phyloP scores from a whole-genome alignment of 2,888 invertebrate genomes.

The Gymnocheta viridis region DNA sequence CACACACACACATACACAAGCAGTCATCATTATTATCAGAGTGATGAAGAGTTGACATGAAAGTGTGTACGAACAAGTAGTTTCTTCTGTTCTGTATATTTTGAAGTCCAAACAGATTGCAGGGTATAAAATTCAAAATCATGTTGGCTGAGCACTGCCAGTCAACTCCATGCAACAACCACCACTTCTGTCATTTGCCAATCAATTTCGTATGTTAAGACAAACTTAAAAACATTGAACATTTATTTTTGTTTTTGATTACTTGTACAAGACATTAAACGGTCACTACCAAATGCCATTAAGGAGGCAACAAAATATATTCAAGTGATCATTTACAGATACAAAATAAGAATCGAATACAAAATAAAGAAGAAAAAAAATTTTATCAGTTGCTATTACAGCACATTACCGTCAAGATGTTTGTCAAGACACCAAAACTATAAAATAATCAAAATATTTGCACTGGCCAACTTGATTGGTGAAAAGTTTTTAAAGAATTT shows the following conservation, averaged over 20 bases:
- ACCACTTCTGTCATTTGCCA: constrained; percentile 59
- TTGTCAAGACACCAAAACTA: constrained; percentile 34
- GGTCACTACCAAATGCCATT: constrained; percentile 58
- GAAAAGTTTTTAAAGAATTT: not conserved
- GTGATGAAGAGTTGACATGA: constrained; percentile 56
- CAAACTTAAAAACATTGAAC: constrained; percentile 49
- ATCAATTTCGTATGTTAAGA: constrained; percentile 60
- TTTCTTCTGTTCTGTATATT: constrained; percentile 9
- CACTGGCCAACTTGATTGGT: not conserved
- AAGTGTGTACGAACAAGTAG: constrained; percentile 25
- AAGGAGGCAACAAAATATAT: constrained; percentile 48
- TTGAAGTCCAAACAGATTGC: constrained; percentile 29
- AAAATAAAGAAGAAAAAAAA: not conserved
- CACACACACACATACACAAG: constrained; percentile 11
- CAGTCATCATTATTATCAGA: constrained; percentile 15
- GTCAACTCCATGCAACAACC: not conserved
- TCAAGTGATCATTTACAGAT: constrained; percentile 46
- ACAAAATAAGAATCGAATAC: not conserved
- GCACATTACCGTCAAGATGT: constrained; percentile 68
- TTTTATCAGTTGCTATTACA: constrained; percentile 57
- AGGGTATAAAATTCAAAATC: constrained; percentile 49
- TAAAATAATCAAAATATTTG: constrained; percentile 65
- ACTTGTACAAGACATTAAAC: constrained; percentile 66
- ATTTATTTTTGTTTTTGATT: constrained; percentile 65
- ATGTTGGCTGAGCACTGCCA: constrained; percentile 22